Conservation (phyloP, 2,797 vertebrate species). For the Synaphobranchus kaupii region DNA sequence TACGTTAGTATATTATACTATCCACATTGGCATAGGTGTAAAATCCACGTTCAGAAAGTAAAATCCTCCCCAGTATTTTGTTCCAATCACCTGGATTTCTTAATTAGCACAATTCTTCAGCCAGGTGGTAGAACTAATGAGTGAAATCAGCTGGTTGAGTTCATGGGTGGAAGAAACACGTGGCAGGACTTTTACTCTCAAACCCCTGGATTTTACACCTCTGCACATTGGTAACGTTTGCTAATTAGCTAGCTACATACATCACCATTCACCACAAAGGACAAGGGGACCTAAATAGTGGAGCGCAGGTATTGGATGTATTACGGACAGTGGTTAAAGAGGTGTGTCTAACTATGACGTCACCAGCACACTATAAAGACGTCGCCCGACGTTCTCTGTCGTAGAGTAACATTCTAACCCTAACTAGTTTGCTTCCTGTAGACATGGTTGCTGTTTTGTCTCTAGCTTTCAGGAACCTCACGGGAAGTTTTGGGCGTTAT, state of each 20-base stretch:
- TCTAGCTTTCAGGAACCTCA: constrained; percentile 13
- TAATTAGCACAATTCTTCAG: too few relatives aligned
- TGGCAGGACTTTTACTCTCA: too few relatives aligned
- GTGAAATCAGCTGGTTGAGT: too few relatives aligned
- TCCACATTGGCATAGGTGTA: too few relatives aligned
- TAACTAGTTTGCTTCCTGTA: background rate
- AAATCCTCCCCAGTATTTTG: too few relatives aligned
- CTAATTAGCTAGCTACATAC: background rate
- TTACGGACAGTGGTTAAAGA: background rate
- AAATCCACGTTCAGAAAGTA: too few relatives aligned
- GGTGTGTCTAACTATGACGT: background rate
- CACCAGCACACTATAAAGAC: background rate
- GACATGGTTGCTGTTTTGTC: background rate
- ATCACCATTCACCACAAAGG: background rate
- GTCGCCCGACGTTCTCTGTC: background rate
- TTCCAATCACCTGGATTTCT: too few relatives aligned
- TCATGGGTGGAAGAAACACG: too few relatives aligned
- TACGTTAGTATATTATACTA: too few relatives aligned
- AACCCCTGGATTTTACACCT: too few relatives aligned
- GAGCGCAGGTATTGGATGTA: background rate
- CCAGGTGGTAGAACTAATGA: too few relatives aligned
- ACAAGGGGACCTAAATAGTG: background rate
- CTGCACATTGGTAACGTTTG: background rate
- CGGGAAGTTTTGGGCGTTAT: background rate
- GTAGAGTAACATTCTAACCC: background rate